phyloP scores from a whole-genome alignment of 2,113 vertebrate genomes.

The Centropristis striata region DNA sequence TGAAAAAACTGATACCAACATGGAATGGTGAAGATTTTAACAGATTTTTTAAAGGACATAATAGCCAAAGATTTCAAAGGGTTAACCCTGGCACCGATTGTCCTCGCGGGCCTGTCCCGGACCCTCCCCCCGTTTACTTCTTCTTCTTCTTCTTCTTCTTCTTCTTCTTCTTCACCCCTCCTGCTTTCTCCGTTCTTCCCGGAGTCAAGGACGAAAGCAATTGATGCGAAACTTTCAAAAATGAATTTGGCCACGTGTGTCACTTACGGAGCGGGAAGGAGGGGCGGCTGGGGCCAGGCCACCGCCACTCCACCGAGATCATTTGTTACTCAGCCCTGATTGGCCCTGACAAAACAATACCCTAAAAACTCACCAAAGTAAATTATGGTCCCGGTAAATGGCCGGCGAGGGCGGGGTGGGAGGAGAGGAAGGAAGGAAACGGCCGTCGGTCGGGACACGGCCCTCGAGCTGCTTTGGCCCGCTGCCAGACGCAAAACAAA shows the following conservation, averaged over 20 bases:
- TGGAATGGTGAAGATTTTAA: too few relatives aligned
- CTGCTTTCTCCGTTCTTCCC: slow-evolving; percentile 75
- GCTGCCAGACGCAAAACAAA: slow-evolving; percentile 95
- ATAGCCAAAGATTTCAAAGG: too few relatives aligned
- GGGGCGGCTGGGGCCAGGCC: slow-evolving; percentile 81
- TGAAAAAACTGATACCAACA: too few relatives aligned
- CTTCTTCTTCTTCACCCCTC: slow-evolving; percentile 48
- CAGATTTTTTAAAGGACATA: too few relatives aligned
- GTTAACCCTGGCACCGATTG: slow-evolving; percentile 75
- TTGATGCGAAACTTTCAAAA: slow-evolving; percentile 97
- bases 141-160: slow-evolving; percentile 37
- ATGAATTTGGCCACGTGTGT: slow-evolving; percentile 93
- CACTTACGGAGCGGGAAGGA: slow-evolving; percentile 84
- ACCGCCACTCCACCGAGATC: slow-evolving; percentile 90
- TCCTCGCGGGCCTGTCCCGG: slow-evolving; percentile 13
- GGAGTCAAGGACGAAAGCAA: slow-evolving; percentile 98
- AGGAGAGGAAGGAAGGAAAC: slow-evolving; percentile 79
- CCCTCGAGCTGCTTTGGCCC: slow-evolving; percentile 84
- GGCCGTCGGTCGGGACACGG: slow-evolving; percentile 64
- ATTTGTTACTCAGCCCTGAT: slow-evolving; percentile 99
- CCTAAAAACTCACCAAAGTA: slow-evolving; percentile 99
- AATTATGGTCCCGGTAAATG: slow-evolving; percentile 98
- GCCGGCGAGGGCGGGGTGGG: slow-evolving; percentile 84
- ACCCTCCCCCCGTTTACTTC: neutral
- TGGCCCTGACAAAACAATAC: slow-evolving; percentile 99